Evolutionary conservation across 2,888 invertebrate species (phyloP), one percentile per base, ranked within the genome.

Genomic region (Zele albiditarsus): DNA sequence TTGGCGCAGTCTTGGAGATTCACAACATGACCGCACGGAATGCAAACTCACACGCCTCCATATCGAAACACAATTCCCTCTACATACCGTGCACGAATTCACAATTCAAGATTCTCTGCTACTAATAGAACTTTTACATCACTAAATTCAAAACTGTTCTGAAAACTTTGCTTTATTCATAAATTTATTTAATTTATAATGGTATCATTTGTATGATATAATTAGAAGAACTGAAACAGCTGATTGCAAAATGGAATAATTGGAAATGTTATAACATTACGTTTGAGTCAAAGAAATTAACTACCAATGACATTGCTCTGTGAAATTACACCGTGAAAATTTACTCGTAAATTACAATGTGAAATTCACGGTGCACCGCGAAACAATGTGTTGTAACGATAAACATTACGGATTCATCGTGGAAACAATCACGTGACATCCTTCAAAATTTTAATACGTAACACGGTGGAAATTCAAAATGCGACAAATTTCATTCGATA

Each of bases 81-180:
- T 23, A 38, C 68, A 31, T 8, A 62, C 68, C 73, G 49, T 42
- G 20, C 31, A 42, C 57, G 60, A 63, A 67, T 69, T 68, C 57
- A 42, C 66, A 49, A 71, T 68, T 75, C 27, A 42, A 72, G 71
- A 73, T 76, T 76, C 76, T 71, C 71, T 58, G 74, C 68, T 33
- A 31, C 49, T 60, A 74, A 70, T 77, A 38, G 20, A 63, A 63
- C 33, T 20, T 63, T 60, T 60, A 14, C 60, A 60, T 60, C 16
- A 27, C 4, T 6, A 38, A 5, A 60, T 60, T 60, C 12, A 4
- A 60, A 14, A 60, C n/a, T 25, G 16, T 16, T 27, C 60, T 2
- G 5, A 4, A 28, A 60, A 16, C 60, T 60, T 60, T 25, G 14
- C 25, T 58, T 27, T 60, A 27, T 60, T 14, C 25, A 2, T 4